phyloP scores from a whole-genome alignment of 1,140 invertebrate species.

The Diabrotica undecimpunctata region DNA sequence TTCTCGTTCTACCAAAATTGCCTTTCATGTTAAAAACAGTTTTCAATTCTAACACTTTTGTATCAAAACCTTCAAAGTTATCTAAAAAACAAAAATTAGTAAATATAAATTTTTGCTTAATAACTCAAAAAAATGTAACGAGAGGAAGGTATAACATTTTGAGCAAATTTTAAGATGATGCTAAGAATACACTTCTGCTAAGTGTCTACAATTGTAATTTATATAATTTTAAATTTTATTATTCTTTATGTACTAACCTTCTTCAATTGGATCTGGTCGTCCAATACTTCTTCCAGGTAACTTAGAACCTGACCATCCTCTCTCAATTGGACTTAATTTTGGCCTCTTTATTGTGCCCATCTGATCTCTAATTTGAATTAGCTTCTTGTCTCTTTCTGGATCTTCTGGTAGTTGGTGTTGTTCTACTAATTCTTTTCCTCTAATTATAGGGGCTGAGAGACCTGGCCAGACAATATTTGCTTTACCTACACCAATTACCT shows the following conservation, averaged over 20 bases:
- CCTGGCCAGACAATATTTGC: conserved; percentile 89
- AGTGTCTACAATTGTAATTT: too few relatives aligned
- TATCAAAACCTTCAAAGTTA: conserved; percentile 83
- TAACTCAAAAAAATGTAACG: too few relatives aligned
- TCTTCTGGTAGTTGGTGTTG: conserved; percentile 68
- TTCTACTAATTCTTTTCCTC: conserved; percentile 70
- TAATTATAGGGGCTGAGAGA: conserved; percentile 76
- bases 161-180: too few relatives aligned
- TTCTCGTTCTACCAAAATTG: conserved; percentile 71
- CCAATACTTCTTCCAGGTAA: conserved; percentile 83
- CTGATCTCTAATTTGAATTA: conserved; percentile 69
- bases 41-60: conserved; percentile 79
- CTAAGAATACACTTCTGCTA: too few relatives aligned
- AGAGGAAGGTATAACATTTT: too few relatives aligned
- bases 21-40: conserved; percentile 81
- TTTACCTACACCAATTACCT: conserved; percentile 77
- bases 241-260: conserved; percentile 50
- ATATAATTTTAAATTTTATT: too few relatives aligned
- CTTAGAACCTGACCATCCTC: conserved; percentile 83
- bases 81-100: conserved; percentile 57
- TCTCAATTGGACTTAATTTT: conserved; percentile 73
- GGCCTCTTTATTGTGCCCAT: conserved; percentile 59
- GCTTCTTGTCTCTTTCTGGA: conserved; percentile 65
- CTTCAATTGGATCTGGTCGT: conserved; percentile 77
- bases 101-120: neutral